Conservation (phyloP, 1,140 invertebrate genomes). For the Hetaerina americana region DNA sequence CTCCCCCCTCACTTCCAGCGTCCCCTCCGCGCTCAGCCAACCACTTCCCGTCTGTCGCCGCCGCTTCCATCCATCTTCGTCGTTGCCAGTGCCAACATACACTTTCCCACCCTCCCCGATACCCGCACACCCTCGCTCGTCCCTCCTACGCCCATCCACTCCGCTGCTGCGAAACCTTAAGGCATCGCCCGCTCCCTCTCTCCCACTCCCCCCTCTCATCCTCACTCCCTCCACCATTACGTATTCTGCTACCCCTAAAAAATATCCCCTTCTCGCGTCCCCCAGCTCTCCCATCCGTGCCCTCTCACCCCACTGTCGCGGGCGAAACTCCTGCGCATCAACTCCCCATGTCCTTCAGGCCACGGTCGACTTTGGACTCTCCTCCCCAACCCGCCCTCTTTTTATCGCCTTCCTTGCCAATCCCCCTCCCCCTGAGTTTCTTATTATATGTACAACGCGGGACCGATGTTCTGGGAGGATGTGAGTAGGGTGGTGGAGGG, state of each 20-base stretch:
- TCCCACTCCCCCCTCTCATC: background rate
- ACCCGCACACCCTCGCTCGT: background rate
- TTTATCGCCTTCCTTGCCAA: background rate
- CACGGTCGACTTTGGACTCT: no score
- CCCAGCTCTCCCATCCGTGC: background rate
- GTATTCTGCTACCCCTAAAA: background rate
- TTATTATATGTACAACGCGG: no score
- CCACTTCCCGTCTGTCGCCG: background rate
- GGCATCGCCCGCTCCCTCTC: no score
- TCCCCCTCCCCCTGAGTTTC: no score
- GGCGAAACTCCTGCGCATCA: background rate
- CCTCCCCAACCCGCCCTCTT: no score
- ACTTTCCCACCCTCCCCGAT: background rate
- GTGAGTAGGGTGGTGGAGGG: no score
- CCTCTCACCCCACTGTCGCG: background rate
- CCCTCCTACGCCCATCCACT: no score
- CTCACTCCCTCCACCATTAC: background rate
- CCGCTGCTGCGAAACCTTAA: no score
- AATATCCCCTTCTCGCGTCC: background rate
- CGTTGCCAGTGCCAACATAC: background rate
- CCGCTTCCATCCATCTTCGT: background rate
- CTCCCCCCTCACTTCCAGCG: no score
- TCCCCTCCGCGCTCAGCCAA: no score
- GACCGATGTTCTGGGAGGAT: no score
- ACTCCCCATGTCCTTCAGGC: background rate